Percentiles rank a stretch among this genome's conserved stretches.
phyloP scores from a whole-genome alignment of 2,113 vertebrate species.

The Pteronura brasiliensis region DNA sequence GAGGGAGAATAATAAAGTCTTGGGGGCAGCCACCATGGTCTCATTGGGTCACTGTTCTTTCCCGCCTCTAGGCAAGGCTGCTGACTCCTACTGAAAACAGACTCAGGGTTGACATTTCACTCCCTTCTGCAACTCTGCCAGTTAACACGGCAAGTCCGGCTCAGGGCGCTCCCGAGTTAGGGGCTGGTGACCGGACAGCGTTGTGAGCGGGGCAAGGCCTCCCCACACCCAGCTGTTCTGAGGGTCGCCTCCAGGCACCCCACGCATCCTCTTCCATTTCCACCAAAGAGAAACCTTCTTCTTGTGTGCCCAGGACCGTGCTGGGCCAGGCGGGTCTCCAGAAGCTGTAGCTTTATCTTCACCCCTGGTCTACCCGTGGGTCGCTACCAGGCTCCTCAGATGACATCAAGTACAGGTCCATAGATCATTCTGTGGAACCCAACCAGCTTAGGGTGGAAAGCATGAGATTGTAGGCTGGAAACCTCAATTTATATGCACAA shows the following conservation, averaged over 20 bases:
- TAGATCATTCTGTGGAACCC: neutral
- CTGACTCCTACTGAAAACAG: neutral
- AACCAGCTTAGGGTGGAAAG: neutral
- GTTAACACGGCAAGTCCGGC: neutral
- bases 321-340: fast-evolving
- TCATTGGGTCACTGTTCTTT: fast-evolving
- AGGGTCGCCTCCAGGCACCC: neutral
- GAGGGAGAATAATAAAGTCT: neutral
- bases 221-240: neutral
- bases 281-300: neutral
- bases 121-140: neutral
- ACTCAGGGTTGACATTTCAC: fast-evolving
- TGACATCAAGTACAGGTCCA: neutral
- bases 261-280: neutral
- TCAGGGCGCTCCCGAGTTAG: neutral
- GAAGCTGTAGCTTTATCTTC: neutral
- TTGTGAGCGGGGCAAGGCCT: fast-evolving
- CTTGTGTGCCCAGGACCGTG: too few species aligned
- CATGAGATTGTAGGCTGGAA: neutral
- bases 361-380: neutral
- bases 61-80: neutral
- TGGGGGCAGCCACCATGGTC: neutral
- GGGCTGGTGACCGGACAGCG: fast-evolving
- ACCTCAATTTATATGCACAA: fast-evolving
- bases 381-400: neutral